A percentile compares a stretch with the other conserved stretches of the same genome.
Evolutionary conservation across 2,113 vertebrate genomes (phyloP).

Genomic region (Micronycteris hirsuta): DNA sequence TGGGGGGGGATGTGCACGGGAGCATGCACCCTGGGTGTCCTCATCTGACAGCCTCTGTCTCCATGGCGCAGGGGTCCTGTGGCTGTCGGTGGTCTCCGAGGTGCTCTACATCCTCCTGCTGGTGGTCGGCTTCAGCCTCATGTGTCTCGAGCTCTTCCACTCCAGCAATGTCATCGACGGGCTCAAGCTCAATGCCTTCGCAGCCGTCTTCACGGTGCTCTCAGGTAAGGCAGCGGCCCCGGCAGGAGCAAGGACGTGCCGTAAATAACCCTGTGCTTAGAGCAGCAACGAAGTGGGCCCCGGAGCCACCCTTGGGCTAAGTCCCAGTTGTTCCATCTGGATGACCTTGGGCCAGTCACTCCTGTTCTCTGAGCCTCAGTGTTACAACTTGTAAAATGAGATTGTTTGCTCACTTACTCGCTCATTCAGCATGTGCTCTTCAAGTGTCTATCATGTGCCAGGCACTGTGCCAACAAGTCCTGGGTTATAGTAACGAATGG

Average conservation of each 20-base stretch:
- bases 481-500: too few relatives aligned
- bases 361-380: not conserved
- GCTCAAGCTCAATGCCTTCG: conserved; percentile 97
- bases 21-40: fast-evolving
- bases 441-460: fast-evolving
- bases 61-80: conserved; percentile 90
- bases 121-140: conserved; percentile 96
- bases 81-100: conserved; percentile 96
- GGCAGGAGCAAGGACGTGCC: not conserved
- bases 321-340: not conserved
- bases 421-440: not conserved
- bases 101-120: conserved; percentile 96
- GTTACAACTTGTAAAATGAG: not conserved
- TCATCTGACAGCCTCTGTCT: not conserved
- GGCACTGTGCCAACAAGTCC: not conserved
- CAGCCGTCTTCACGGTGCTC: conserved; percentile 97
- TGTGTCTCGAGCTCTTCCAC: conserved; percentile 97
- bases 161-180: conserved; percentile 97
- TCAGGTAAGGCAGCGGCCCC: conserved; percentile 85
- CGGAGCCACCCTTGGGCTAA: not conserved
- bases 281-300: fast-evolving
- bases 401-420: too few relatives aligned
- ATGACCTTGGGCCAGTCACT: not conserved
- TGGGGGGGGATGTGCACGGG: not conserved
- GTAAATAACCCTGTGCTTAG: not conserved